Evolutionary conservation across 2,888 invertebrate genomes (phyloP).

Genomic region (Sturmia bella): DNA sequence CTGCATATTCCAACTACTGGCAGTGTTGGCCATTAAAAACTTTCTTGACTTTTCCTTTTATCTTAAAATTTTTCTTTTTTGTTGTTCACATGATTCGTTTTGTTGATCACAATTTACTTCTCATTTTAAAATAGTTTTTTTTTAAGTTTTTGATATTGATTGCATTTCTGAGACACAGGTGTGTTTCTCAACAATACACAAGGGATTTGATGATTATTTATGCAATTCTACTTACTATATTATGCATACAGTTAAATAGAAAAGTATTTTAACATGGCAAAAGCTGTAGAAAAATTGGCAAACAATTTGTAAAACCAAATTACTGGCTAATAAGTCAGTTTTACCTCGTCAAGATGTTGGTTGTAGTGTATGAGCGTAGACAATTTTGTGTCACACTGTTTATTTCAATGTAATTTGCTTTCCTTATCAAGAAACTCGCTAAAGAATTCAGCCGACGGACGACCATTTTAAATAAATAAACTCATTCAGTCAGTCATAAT

Average conservation of each 20-base stretch:
- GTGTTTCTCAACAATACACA: constrained; percentile 42
- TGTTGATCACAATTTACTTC: constrained; percentile 47
- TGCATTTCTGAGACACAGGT: constrained; percentile 36
- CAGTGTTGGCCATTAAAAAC: not conserved
- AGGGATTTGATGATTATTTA: constrained; percentile 34
- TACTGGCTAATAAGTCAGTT: too few species aligned
- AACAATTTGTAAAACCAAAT: too few species aligned
- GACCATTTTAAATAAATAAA: constrained; percentile 41
- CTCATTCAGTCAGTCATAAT: constrained; percentile 37
- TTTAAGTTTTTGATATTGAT: constrained; percentile 17
- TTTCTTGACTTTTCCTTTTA: constrained; percentile 5
- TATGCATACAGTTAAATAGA: constrained; percentile 5
- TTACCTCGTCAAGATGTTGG: too few species aligned
- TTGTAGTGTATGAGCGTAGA: not conserved
- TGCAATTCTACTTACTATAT: not conserved
- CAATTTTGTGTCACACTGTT: constrained; percentile 17
- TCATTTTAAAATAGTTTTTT: constrained; percentile 32
- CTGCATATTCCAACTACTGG: not conserved
- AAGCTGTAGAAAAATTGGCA: not conserved
- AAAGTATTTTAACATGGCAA: not conserved
- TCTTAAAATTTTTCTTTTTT: constrained; percentile 8
- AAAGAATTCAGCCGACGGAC: constrained; percentile 38
- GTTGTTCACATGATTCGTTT: constrained; percentile 21
- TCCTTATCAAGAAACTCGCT: constrained; percentile 24
- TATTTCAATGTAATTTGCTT: not conserved